Percentiles rank a stretch among this genome's conserved stretches.
phyloP scores from a whole-genome alignment of 2,888 invertebrate genomes.

The Drosophila longiperda region DNA sequence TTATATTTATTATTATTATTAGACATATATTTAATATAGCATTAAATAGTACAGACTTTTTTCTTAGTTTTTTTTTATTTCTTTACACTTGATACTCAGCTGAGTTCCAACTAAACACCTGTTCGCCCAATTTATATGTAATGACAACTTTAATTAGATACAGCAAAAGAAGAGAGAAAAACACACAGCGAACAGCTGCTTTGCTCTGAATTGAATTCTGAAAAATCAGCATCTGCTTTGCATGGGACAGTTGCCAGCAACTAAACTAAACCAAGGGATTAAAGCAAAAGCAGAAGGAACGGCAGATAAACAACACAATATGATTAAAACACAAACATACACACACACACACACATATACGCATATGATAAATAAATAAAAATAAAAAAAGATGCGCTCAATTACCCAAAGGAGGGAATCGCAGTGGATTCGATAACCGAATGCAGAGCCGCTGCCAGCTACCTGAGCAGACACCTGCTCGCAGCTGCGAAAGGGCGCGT shows the following conservation, averaged over 20 bases:
- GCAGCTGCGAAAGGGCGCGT: constrained; percentile 46
- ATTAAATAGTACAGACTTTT: background rate
- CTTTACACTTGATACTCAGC: background rate
- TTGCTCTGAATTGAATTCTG: constrained; percentile 25
- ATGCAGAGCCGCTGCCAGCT: constrained; percentile 6
- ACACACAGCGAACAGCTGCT: constrained; percentile 35
- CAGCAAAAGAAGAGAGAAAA: background rate
- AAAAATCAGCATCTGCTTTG: constrained; percentile 48
- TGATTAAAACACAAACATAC: constrained; percentile 12
- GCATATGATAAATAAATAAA: constrained; percentile 55
- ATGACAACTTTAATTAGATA: background rate
- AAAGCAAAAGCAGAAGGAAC: constrained; percentile 6
- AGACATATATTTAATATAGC: no score
- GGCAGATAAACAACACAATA: constrained; percentile 9
- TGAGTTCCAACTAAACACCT: background rate
- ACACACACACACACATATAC: constrained; percentile 40
- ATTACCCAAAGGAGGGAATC: constrained; percentile 46
- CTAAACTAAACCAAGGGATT: constrained; percentile 15
- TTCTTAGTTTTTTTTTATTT: background rate
- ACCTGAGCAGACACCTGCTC: constrained; percentile 54
- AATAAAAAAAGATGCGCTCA: constrained; percentile 52
- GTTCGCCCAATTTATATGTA: background rate
- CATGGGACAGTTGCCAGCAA: constrained; percentile 44
- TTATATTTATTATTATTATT: no score
- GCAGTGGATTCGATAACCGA: constrained; percentile 38